These are phyloP conservation scores for Oscheius sp. DNA, from an alignment of 1,140 invertebrate species.

Conservation along the genomic window DNA sequence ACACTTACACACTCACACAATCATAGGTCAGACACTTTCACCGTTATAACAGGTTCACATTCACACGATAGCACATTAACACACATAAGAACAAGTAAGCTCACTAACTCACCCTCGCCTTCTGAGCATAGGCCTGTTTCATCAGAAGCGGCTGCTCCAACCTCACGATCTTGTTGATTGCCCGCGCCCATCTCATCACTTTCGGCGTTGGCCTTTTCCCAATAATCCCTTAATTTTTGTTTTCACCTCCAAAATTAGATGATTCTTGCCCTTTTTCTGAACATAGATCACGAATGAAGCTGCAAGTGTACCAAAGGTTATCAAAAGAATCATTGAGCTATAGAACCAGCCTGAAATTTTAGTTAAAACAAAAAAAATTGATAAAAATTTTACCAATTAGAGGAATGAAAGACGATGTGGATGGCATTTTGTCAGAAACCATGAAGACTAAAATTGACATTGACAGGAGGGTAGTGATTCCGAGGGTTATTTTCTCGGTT, in stretches of 20 bases:
- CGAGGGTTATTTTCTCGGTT: constrained; percentile 51
- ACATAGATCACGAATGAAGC: constrained; percentile 37
- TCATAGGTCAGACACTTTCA: no score
- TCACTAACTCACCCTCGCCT: constrained; percentile 31
- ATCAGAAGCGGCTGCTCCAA: constrained; percentile 55
- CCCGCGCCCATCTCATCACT: constrained; percentile 31
- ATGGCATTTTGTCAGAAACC: constrained; percentile 45
- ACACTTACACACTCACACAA: no score
- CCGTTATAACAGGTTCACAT: no score
- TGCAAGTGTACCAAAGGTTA: constrained; percentile 34
- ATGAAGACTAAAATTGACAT: constrained; percentile 47
- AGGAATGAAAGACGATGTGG: constrained; percentile 42
- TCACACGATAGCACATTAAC: no score
- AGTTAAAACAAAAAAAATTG: constrained; percentile 9
- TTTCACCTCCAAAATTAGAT: background rate
- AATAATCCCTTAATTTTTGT: constrained; percentile 2
- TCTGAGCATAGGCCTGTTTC: constrained; percentile 47
- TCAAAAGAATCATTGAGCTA: constrained; percentile 37
- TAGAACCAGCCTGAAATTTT: constrained; percentile 40
- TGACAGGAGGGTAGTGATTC: constrained; percentile 43
- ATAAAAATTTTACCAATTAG: constrained; percentile 36
- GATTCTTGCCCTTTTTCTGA: constrained; percentile 29
- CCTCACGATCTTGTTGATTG: constrained; percentile 32
- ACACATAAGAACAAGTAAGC: no score
- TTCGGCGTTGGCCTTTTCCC: constrained; percentile 27